Evolutionary conservation across 2,113 vertebrate species (phyloP), one percentile per base, ranked within the genome.

Genomic region (Epinephelus cyanopodus): DNA sequence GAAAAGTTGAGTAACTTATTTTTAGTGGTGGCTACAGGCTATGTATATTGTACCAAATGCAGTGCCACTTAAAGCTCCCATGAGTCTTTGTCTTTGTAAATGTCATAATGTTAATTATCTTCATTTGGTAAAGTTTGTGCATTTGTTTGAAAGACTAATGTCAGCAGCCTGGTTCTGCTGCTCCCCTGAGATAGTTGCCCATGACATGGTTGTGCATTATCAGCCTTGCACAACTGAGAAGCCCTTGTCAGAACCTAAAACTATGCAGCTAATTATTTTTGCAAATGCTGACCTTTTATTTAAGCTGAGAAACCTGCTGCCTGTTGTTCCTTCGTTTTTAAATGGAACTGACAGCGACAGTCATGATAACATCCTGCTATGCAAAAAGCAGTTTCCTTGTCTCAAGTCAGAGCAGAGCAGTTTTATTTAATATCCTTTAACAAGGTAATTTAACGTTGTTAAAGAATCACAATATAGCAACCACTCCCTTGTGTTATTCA

Each of bases 261-360:
- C 27, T 23, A 48, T 62, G 42, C 42, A 52, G 47, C 45, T 54
- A 27, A 62, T 76, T 76, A 3, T 69, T 70, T 84, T 53, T 37
- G 23, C 56, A 48, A 61, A 67, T 50, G 45, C 17, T 50, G 45
- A 67, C 64, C 45, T 67, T 66, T 29, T 15, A 60, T 17, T 14
- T 9, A 53, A 42, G 29, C 72, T 19, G 14, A 53, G 13, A n/a
- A 39, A 74, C 50, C 53, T 52, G 33, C 39, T 73, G 48, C 50
- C 39, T 73, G 48, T 42, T 37, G 45, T 63, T 61, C 2, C 42
- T 77, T 70, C 42, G 27, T 54, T 68, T 76, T 58, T 19, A 63
- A 54, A 61, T 33, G 47, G 45, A 39, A 25, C 27, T 71, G 52
- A 12, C 57, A 66, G 39, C 85, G 78, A 85, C 21, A 61, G 68